Conservation (phyloP, 2,888 invertebrate species). For the Mimumesa dahlbomi region DNA sequence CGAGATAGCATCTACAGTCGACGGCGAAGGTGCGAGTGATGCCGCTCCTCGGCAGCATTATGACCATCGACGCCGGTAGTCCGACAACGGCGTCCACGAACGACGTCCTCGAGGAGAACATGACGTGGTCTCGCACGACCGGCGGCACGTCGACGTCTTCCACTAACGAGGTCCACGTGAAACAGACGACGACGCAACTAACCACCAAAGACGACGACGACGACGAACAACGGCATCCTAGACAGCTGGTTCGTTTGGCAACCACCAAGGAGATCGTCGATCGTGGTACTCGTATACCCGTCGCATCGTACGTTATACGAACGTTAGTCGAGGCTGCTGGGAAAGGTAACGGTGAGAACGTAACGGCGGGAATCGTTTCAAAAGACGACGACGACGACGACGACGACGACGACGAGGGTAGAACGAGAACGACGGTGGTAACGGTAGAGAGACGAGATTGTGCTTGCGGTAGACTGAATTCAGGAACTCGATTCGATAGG, state of each 20-base stretch:
- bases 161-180: conserved; percentile 48
- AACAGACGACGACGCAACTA: conserved; percentile 25
- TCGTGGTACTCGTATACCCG: conserved; percentile 13
- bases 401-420: too few species aligned
- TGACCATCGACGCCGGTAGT: conserved; percentile 76
- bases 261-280: conserved; percentile 10
- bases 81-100: conserved; percentile 73
- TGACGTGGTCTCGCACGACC: conserved; percentile 72
- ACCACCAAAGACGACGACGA: background rate
- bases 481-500: conserved; percentile 8
- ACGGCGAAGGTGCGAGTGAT: conserved; percentile 76
- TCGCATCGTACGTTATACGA: background rate
- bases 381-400: background rate
- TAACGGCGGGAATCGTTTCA: background rate
- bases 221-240: conserved; percentile 34
- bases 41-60: conserved; percentile 73
- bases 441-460: conserved; percentile 8
- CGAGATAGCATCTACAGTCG: conserved; percentile 72
- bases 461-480: conserved; percentile 22
- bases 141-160: conserved; percentile 55
- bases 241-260: conserved; percentile 14
- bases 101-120: conserved; percentile 77
- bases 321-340: background rate
- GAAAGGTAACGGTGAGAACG: conserved; percentile 3
- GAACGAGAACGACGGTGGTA: too few species aligned